These are phyloP conservation scores for Percina caprodes DNA, from an alignment of 2,113 vertebrate genomes.

Conservation along the genomic window DNA sequence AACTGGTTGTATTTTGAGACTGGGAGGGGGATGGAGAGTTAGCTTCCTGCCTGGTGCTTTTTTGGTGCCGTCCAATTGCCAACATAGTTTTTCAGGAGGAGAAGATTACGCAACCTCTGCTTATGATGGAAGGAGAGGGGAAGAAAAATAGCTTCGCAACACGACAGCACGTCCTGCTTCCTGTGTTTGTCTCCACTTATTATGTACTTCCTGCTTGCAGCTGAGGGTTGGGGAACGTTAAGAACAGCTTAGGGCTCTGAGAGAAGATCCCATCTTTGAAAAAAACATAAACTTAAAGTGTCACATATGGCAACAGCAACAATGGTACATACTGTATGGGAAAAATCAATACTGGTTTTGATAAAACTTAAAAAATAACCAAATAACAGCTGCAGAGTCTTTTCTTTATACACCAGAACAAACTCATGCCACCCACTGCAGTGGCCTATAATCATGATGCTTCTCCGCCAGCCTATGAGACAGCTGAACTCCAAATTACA, in stretches of 20 bases:
- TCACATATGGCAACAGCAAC: constrained; percentile 11
- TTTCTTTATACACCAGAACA: constrained; percentile 3
- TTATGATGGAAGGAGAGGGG: constrained; percentile 66
- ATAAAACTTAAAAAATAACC: background rate
- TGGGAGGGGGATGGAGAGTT: constrained; percentile 7
- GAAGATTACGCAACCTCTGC: constrained; percentile 7
- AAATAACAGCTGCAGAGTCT: constrained; percentile 11
- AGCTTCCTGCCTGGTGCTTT: constrained; percentile 40
- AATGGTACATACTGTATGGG: constrained; percentile 5
- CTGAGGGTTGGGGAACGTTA: constrained; percentile 32
- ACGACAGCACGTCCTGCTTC: constrained; percentile 82
- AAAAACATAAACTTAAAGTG: constrained; percentile 41
- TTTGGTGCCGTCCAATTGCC: constrained; percentile 24
- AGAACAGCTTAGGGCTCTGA: constrained; percentile 35
- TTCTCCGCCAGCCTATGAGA: constrained; percentile 36
- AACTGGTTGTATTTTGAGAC: constrained; percentile 36
- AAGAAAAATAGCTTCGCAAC: constrained; percentile 77
- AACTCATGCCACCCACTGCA: constrained; percentile 9
- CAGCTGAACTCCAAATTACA: constrained; percentile 43
- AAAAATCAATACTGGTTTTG: constrained; percentile 8
- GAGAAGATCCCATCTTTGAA: constrained; percentile 26
- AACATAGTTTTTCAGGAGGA: constrained; percentile 11
- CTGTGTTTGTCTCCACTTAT: constrained; percentile 85
- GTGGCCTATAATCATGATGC: constrained; percentile 43
- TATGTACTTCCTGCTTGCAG: constrained; percentile 80